Evolutionary conservation across 2,888 invertebrate genomes (phyloP), one percentile per base, ranked within the genome.

Genomic region (Caenorhabditis virilis): DNA sequence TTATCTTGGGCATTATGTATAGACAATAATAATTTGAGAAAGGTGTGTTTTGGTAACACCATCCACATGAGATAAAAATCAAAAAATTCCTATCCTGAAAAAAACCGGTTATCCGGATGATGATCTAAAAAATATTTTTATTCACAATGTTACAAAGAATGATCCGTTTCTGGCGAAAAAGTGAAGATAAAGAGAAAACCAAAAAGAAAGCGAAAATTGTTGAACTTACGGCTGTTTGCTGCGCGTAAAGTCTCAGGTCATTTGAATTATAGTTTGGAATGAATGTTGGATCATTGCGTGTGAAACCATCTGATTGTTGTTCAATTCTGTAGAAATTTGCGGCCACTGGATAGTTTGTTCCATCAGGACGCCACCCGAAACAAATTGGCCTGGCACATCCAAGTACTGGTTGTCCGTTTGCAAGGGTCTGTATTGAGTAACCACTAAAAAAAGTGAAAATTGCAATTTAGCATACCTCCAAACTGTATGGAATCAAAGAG

Each of bases 371-470:
- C 75, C 77, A 81, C 16, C 80, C 80, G 41, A 82, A 82, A 39
- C 82, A 82, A 1, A 67, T 66, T 2, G 81, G 81, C 27, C 81
- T 49, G 1, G 80, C 82, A 58, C 81, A 81, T 13, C 75, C 75
- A 2, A 76, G 52, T 16, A 71, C 52, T n/a, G 71, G 72, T 51
- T 78, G 76, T 15, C 73, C 74, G 26, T 64, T 62, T 5, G 69
- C 43, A 2, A 75, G 60, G 0, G 66, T 63, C 76, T 76, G 42
- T n/a, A n/a, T n/a, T n/a, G n/a, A n/a, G n/a, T n/a, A n/a, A n/a
- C n/a, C n/a, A n/a, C n/a, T n/a, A 30, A 63, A 52, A 20, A 20
- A 45, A n/a, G 16, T 33, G 18, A 26, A 26, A n/a, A 16, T 25
- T 38, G 20, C 13, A 18, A 45, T 5, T 9, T 38, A 15, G 43